Evolutionary conservation across 1,140 invertebrate genomes (phyloP), one percentile per base, ranked within the genome.

Genomic region (Platyura marginata): DNA sequence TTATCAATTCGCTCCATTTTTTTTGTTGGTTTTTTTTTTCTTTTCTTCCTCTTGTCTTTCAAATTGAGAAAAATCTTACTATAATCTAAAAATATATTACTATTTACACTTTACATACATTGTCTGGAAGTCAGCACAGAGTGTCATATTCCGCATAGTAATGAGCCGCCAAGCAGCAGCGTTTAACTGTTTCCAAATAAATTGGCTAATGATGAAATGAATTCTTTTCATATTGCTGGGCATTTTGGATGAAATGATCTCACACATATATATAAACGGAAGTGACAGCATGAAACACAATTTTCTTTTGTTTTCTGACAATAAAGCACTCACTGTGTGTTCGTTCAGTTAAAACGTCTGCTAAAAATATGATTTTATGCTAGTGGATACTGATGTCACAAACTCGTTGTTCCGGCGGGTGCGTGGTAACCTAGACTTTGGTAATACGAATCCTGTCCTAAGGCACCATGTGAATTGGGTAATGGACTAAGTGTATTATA

Each of bases 401-500:
- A 79, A 48, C 70, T 70, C 41, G 73, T 72, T 38, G 74, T 69
- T 6, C 75, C 74, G 47, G 73, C 66, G 41, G 77, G 65, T 54
- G 76, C 64, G 52, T 81, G 77, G 57, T 86, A 85, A 49, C 83
- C 60, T 50, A 75, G 71, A 50, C 74, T 78, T 64, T 84, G 81
- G 59, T 88, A 86, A 63, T 86, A 86, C 48, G 76, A 74, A 59
- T 84, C 78, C 52, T 81, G 76, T 25, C 72, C 69, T 57, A 68
- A 62, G 54, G 69, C 53, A 72, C 61, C 50, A 62, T 69, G 68
- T 74, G 74, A 66, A 63, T 75, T 62, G 55, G 76, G 55, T 48
- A 75, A 60, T 51, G 76, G 69, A 54, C 63, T 68, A 39, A 74
- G 47, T 21, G 72, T 66, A 49, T 71, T 74, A 50, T 79, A 74